Evolutionary conservation across 2,113 vertebrate genomes (phyloP).

Genomic region (Rousettus leschenaultii): DNA sequence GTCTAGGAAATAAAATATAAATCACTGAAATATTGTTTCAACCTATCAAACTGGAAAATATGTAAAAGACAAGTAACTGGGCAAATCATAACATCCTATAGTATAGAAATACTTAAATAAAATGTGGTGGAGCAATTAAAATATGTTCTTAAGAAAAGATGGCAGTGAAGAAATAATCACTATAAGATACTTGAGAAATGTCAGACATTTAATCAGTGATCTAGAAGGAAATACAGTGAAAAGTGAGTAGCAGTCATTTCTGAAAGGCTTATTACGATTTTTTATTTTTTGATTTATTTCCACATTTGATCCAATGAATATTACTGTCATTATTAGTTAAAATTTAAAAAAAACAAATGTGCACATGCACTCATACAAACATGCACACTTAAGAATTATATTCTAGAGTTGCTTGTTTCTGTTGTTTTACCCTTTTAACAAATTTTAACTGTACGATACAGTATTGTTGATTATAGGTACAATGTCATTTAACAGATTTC

Average conservation of each 20-base stretch:
- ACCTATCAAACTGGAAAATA: background rate
- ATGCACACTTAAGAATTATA: background rate
- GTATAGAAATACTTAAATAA: background rate
- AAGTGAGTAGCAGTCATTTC: background rate
- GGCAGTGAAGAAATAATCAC: background rate
- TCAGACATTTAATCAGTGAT: background rate
- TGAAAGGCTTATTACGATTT: background rate
- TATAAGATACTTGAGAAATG: constrained; percentile 4
- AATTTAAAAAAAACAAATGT: background rate
- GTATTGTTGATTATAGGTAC: background rate
- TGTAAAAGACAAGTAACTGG: background rate
- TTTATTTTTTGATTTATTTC: background rate
- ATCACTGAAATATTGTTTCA: background rate
- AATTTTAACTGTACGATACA: background rate
- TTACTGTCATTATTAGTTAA: background rate
- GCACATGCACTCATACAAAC: background rate
- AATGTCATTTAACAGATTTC: background rate
- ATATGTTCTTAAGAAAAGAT: background rate
- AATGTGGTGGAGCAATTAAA: background rate
- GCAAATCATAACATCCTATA: background rate
- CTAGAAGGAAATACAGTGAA: background rate
- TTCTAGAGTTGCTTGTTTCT: background rate
- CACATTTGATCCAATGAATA: background rate
- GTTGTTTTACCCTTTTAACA: background rate
- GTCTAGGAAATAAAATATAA: constrained; percentile 9